Conservation (phyloP, 2,113 vertebrate species). For the Grammomys dolichurus region DNA sequence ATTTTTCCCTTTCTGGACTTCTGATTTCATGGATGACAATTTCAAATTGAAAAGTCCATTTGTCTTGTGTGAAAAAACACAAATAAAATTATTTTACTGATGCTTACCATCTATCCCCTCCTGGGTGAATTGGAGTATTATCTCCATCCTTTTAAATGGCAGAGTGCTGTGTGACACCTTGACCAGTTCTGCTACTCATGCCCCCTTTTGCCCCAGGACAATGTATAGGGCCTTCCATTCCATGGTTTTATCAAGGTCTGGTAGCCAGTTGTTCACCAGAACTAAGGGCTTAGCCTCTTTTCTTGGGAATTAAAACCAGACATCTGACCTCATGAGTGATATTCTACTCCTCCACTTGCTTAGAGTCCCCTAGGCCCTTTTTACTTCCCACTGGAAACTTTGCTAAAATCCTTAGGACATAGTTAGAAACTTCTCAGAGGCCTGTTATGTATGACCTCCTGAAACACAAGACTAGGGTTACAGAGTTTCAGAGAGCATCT, state of each 20-base stretch:
- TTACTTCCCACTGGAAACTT: background rate
- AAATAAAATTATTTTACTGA: background rate
- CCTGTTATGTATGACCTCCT: background rate
- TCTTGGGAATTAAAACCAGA: background rate
- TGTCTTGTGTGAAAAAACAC: constrained; percentile 10
- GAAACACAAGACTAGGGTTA: background rate
- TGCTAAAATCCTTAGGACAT: background rate
- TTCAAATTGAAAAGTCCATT: background rate
- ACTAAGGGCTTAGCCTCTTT: background rate
- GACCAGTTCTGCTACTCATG: background rate
- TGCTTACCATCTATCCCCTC: background rate
- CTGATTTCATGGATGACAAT: background rate
- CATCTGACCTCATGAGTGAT: background rate
- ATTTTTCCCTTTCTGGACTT: background rate
- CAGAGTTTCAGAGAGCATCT: background rate
- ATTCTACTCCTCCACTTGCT: background rate
- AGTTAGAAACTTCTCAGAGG: background rate
- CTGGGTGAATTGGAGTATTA: background rate
- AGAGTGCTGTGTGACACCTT: background rate
- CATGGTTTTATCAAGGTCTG: background rate
- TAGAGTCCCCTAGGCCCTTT: background rate
- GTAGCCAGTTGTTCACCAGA: background rate
- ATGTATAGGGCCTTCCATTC: background rate
- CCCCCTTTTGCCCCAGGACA: background rate
- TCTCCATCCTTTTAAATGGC: background rate